phyloP scores from a whole-genome alignment of 1,140 invertebrate species.

The Spodoptera litura region DNA sequence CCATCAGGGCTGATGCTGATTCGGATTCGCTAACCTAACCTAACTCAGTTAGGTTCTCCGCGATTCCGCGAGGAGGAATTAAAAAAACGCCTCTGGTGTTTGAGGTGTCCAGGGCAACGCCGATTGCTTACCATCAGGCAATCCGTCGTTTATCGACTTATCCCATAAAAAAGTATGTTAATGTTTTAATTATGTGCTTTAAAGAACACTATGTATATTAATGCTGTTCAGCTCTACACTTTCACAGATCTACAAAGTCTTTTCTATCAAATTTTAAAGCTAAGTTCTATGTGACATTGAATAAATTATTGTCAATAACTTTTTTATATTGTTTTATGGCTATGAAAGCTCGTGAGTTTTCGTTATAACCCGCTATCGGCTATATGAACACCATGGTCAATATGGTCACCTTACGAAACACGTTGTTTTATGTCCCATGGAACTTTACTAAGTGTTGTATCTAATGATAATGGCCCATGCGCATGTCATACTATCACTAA shows the following conservation, averaged over 20 bases:
- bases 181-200: neutral
- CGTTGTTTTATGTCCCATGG: constrained; percentile 64
- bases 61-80: too few species aligned
- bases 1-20: too few species aligned
- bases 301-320: constrained; percentile 82
- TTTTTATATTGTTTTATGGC: constrained; percentile 83
- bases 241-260: neutral
- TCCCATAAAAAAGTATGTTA: neutral
- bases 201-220: too few species aligned
- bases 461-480: constrained; percentile 59
- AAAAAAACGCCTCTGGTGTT: too few species aligned
- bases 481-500: constrained; percentile 54
- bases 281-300: constrained; percentile 52
- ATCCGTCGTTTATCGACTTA: too few species aligned
- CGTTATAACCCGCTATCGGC: constrained; percentile 67
- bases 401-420: constrained; percentile 63
- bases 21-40: too few species aligned
- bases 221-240: too few species aligned
- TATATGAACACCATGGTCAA: constrained; percentile 44
- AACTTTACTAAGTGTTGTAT: constrained; percentile 60
- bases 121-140: too few species aligned
- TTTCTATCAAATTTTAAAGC: neutral
- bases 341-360: constrained; percentile 76
- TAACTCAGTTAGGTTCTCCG: too few species aligned
- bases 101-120: too few species aligned